These are phyloP conservation scores for Drosophila prolongata DNA, from an alignment of 2,888 invertebrate genomes.

Conservation along the genomic window DNA sequence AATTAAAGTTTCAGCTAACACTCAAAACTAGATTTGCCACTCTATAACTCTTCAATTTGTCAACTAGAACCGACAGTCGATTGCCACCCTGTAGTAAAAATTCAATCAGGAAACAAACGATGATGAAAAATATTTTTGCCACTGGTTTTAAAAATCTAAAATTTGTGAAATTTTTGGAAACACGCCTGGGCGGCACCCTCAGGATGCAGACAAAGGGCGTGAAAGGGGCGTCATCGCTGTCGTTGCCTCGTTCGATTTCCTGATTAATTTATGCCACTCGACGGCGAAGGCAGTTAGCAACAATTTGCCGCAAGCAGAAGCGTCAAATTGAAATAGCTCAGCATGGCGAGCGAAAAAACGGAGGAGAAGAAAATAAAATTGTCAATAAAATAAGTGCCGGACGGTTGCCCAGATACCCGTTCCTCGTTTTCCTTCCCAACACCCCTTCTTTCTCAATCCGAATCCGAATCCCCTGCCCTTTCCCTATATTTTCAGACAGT, in stretches of 20 bases:
- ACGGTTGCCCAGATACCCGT: conserved; percentile 38
- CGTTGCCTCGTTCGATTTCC: conserved; percentile 72
- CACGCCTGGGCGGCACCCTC: conserved; percentile 21
- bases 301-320: conserved; percentile 77
- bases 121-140: conserved; percentile 77
- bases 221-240: conserved; percentile 23
- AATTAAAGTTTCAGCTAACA: conserved; percentile 30
- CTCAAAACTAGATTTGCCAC: conserved; percentile 27
- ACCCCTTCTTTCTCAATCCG: not conserved
- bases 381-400: conserved; percentile 75
- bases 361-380: conserved; percentile 56
- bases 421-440: conserved; percentile 1
- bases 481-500: conserved; percentile 15
- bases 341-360: conserved; percentile 11
- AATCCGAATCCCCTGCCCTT: conserved; percentile 10
- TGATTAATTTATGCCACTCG: conserved; percentile 78
- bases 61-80: conserved; percentile 8
- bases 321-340: conserved; percentile 72
- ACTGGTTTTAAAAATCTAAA: conserved; percentile 56
- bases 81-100: conserved; percentile 39
- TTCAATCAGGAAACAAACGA: conserved; percentile 75
- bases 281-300: conserved; percentile 68
- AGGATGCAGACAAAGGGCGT: conserved; percentile 39
- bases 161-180: conserved; percentile 53
- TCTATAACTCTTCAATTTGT: conserved; percentile 28